Evolutionary conservation across 1,140 invertebrate genomes (phyloP), one percentile per base, ranked within the genome.

Genomic region (Dolichoris vasculosae): DNA sequence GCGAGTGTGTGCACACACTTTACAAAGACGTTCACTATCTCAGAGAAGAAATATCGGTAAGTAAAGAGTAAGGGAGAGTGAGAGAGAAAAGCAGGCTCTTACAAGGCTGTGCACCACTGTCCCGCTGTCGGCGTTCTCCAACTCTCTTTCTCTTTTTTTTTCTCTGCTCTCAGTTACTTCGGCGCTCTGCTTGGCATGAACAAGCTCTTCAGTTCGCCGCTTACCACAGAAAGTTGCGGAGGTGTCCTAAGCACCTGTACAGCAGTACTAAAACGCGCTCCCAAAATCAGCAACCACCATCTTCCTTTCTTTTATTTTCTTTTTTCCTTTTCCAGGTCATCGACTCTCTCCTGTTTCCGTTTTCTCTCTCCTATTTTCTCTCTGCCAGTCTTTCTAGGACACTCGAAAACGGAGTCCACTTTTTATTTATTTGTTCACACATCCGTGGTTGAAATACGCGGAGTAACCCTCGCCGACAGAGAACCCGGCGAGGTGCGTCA

Each of bases 11-110:
- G n/a, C 63, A 38, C 26, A 46, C 32, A 40, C n/a, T 69, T 46
- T 67, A 80, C 23, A 67, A 80, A 80, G 59, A 55, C 51, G 73
- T 83, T 83, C 59, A 75, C 55, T 43, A 77, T 48, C 82, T 83
- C 32, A 59, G 40, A 55, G 48, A 83, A 69, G 20, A 59, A 38
- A 63, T 43, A 35, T 59, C 48, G 43, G 30, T 26, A 26, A 11
- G n/a, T 20, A 51, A 32, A 51, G 17, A 23, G 7, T 15, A 51
- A n/a, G 17, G n/a, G 35, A 26, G 73, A 11, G 55, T 9, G 11
- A 48, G 46, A 43, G n/a, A 71, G 46, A n/a, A 8, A n/a, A 35
- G 32, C 26, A 20, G 59, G 13, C 38, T 23, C 30, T 51, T 69
- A 67, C 75, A 84, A 78, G 75, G 83, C 75, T 64, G 0, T 69